Evolutionary conservation across 2,888 invertebrate genomes (phyloP), one percentile per base, ranked within the genome.

Genomic region (Idaea straminata): DNA sequence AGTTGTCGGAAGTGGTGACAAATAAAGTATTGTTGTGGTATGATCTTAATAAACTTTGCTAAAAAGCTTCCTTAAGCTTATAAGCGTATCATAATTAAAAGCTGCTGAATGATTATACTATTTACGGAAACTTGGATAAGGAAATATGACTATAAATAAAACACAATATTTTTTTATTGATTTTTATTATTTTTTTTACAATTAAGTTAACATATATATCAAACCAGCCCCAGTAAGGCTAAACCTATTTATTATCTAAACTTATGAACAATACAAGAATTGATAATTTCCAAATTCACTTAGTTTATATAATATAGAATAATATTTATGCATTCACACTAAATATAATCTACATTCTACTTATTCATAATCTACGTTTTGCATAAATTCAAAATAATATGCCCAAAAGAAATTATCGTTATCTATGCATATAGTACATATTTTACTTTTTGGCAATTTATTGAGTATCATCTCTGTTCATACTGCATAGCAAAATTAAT

Each of bases 391-490:
- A 92, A 92, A 92, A 91, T 92, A 92, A 92, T 92, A 92, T 92
- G 92, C 92, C 92, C 92, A 92, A 92, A 92, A 92, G 91, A 90
- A 92, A 91, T 91, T 92, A 91, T 92, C 91, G 91, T 91, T 89
- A 92, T 90, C 91, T 92, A 92, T 91, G 91, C 91, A 92, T 92
- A 92, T 91, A 88, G 85, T 74, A 47, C 47, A 47, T 47, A 92
- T 91, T 91, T 92, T 89, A 92, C 91, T 93, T 93, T 93, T 93
- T 93, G 93, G 93, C 93, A 93, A 93, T 93, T 92, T 91, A 93
- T 90, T 93, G 93, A 93, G 93, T 93, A 93, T 93, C 93, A 93
- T 93, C 92, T 92, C 89, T 92, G 92, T 72, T 74, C 73, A 74
- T 74, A 74, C 72, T 93, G 92, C 93, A 93, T 92, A 92, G 92